Base-by-base conservation (phyloP, 2,888 invertebrate genomes). In the Brachypterus glaber region DNA sequence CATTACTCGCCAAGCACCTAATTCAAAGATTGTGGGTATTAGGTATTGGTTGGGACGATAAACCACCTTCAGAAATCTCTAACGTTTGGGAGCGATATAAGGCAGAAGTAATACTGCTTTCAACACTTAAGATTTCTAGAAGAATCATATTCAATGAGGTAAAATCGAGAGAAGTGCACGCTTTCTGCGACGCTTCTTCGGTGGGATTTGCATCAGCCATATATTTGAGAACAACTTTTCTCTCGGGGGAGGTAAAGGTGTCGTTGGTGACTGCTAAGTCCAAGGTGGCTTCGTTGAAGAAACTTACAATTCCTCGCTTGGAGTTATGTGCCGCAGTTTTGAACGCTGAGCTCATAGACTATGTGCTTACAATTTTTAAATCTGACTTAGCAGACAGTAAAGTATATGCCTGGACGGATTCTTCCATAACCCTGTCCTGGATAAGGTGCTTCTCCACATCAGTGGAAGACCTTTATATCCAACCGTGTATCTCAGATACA, bases 401-500 rank as follows among this genome's bases (percentile, higher is more conserved):
- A 13, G 27, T 38, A 13, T 35, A 29, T 17, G 38, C 43, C 11
- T 44, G 33, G 16, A 35, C 40, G 15, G 41, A 43, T 39, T 43
- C 45, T n/a, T n/a, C n/a, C n/a, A n/a, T n/a, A n/a, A n/a, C n/a
- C n/a, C n/a, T n/a, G n/a, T n/a, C n/a, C n/a, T 45, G 43, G 43
- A 39, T 45, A 2, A 34, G 39, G 15, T 29, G 17, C 4, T 16
- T n/a, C 43, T 3, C 43, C 38, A 9, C 31, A 40, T 17, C n/a
- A 31, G 16, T 44, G 35, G 30, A 33, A 40, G 15, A 40, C 38
- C 15, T 43, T 45, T 33, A 31, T 45, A 2, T 26, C 25, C 14
- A 45, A 45, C 35, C 38, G 43, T 8, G 39, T 39, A 7, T 18
- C 36, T 26, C 17, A 41, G 7, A 37, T 40, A 17, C 45, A 45